Base-by-base conservation (phyloP, 2,888 invertebrate genomes). In the Stictocephala bisonia region DNA sequence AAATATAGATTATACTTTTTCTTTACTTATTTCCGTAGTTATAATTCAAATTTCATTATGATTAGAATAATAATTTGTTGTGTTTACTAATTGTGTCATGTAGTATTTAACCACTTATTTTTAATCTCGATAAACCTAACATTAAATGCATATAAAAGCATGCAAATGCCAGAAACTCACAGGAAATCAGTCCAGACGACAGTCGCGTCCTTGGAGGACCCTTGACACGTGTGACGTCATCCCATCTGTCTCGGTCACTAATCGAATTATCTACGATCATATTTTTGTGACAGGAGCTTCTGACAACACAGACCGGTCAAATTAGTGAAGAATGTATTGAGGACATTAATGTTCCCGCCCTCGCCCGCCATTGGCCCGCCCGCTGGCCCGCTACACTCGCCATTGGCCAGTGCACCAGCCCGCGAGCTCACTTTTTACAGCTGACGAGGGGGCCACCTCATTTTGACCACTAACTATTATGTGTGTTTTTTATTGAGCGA, bases 251-350 rank as follows among this genome's bases (percentile, higher is more conserved):
- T 13, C 44, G 26, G 64, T 22, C 64, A 44, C 64, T 64, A 71
- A 71, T 71, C 70, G 56, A 71, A 58, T 44, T 71, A 71, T 44
- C 29, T 13, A 27, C 41, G 58, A 58, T 71, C 70, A 71, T 58
- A 71, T 71, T 71, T 71, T 71, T 41, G 44, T 71, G 70, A 71
- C 70, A 71, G 70, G 44, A 48, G 31, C 27, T 27, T 27, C 41
- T 20, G 20, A 51, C 24, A 51, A 26, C 24, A 51, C 51, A 11
- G 2, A 20, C 51, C 22, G 24, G 31, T 40, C 40, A 60, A 60
- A 60, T 60, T 60, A 60, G 60, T 27, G 27, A 26, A 11, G 3
- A 6, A 27, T 24, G 4, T 26, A 53, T 26, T 31, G 56, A 31
- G 56, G 26, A 2, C n/a, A 24, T 24, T 11, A 3, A 9, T 6